Base-by-base conservation (phyloP, 1,140 invertebrate species). In the Dendroctonus ponderosae region DNA sequence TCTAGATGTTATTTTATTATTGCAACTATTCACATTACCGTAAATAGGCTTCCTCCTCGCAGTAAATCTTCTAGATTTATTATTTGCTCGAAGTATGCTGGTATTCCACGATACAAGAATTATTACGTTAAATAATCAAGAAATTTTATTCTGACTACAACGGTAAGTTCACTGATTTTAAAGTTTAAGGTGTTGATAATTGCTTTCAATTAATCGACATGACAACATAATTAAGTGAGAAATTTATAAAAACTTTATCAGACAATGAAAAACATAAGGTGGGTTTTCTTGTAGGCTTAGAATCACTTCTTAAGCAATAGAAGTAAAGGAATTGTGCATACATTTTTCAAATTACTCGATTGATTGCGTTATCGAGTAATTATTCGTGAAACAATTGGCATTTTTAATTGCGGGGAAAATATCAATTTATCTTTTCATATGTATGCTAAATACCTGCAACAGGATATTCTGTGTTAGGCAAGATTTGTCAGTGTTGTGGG, bases 401-500 rank as follows among this genome's bases (percentile, higher is more conserved):
- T 52, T 52, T 52, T 52, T 14, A 52, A 12, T 14, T 7, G 37
- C n/a, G 26, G 3, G 3, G 26, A 52, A 46, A 46, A 46, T 46
- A 46, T 46, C 43, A 46, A 26, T 26, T 26, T 26, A 26, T 26
- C 26, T 48, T 6, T 48, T 48, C 15, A 12, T 48, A 48, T 48
- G 46, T 14, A 48, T 12, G 15, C 6, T 48, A 48, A 5, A 7
- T 52, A 52, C 37, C 9, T 26, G 50, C 43, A 46, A 46, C 43
- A 46, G 50, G 50, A 52, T 52, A 15, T 52, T 52, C 26, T 52
- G 12, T 5, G 9, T 52, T 52, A 26, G 26, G 50, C 12, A 52
- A 52, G 50, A 15, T 52, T 52, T 11, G n/a, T 52, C 12, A 26
- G 50, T 52, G 50, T 52, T 11, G 50, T 52, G 50, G 50, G 50